phyloP scores from a whole-genome alignment of 1,140 invertebrate species.

The Neelides sp. region DNA sequence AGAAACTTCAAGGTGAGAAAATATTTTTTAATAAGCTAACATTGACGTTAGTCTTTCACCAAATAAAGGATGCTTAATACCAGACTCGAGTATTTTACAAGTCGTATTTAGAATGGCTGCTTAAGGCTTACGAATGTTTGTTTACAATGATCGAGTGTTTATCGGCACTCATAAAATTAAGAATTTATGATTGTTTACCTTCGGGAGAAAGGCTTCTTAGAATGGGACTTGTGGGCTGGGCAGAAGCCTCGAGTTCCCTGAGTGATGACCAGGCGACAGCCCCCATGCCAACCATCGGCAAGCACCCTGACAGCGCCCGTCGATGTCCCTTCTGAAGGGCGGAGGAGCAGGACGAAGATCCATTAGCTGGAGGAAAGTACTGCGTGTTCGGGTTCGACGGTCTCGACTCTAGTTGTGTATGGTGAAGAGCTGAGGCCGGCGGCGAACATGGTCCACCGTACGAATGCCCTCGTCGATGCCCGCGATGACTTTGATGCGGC shows the following conservation, averaged over 20 bases:
- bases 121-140: too few species aligned
- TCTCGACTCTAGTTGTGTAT: constrained; percentile 22
- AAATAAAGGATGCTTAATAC: too few species aligned
- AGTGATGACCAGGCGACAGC: constrained; percentile 30
- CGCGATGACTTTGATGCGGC: constrained; percentile 22
- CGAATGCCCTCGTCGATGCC: constrained; percentile 28
- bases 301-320: constrained; percentile 28
- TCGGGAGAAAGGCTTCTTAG: constrained; percentile 24
- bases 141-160: too few species aligned
- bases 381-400: constrained; percentile 30
- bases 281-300: constrained; percentile 30
- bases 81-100: too few species aligned
- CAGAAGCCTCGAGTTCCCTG: constrained; percentile 20
- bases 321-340: constrained; percentile 28
- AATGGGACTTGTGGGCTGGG: neutral
- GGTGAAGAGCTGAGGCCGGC: constrained; percentile 17
- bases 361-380: constrained; percentile 12
- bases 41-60: too few species aligned
- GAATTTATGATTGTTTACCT: too few species aligned
- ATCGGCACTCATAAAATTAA: too few species aligned
- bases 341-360: constrained; percentile 9
- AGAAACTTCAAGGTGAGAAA: too few species aligned
- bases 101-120: too few species aligned
- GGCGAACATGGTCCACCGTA: constrained; percentile 25
- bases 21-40: too few species aligned